Conservation (phyloP, 2,113 vertebrate species). For the Cacatua alba region DNA sequence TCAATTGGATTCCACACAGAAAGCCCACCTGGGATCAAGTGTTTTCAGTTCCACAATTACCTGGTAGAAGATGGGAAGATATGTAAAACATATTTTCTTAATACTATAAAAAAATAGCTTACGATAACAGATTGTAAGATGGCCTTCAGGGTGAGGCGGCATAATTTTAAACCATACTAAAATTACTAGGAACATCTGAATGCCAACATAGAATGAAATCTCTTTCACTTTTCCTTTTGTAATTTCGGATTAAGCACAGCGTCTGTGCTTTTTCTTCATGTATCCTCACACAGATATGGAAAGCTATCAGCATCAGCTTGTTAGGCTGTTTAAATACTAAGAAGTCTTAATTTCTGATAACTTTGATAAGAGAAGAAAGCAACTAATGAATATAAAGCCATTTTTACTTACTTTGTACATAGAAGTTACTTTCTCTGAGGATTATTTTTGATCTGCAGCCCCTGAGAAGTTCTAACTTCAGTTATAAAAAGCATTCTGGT, state of each 20-base stretch:
- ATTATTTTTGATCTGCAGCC: neutral
- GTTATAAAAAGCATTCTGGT: neutral
- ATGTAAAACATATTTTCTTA: neutral
- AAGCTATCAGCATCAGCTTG: neutral
- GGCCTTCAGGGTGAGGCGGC: neutral
- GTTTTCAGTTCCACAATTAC: neutral
- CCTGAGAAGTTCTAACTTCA: neutral
- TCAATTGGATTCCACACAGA: neutral
- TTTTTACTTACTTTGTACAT: neutral
- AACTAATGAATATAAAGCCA: neutral
- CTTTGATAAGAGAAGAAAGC: neutral
- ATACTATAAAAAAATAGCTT: neutral
- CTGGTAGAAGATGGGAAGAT: neutral
- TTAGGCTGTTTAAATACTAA: neutral
- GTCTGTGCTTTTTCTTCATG: neutral
- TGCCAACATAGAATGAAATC: neutral
- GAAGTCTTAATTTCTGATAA: neutral
- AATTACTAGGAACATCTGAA: neutral
- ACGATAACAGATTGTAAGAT: neutral
- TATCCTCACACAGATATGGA: neutral
- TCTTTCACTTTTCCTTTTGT: neutral
- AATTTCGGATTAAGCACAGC: neutral
- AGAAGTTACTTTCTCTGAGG: neutral
- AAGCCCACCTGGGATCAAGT: neutral
- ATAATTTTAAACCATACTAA: neutral